Percentiles rank a stretch among this genome's conserved stretches.
These are phyloP conservation scores for Strix aluco DNA, from an alignment of 2,113 vertebrate species.

Conservation along the genomic window DNA sequence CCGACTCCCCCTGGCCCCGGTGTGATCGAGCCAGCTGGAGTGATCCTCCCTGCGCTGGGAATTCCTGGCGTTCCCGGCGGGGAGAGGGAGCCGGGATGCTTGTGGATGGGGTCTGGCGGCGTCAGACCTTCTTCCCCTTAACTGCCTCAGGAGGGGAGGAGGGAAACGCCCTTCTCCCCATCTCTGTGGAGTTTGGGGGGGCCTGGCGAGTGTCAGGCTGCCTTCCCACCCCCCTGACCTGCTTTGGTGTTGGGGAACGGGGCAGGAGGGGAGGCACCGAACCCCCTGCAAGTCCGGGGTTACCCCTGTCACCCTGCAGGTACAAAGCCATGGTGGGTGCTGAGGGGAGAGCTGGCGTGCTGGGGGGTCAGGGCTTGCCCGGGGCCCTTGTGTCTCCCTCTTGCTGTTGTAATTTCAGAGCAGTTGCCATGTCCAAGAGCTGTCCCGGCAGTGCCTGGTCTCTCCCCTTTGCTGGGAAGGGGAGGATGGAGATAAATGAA, in stretches of 20 bases:
- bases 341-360: background rate
- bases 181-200: fast-evolving
- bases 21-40: background rate
- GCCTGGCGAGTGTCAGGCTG: fast-evolving
- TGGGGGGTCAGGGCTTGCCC: background rate
- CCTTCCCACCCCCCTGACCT: background rate
- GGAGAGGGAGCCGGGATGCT: background rate
- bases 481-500: background rate
- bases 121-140: background rate
- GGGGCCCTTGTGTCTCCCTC: background rate
- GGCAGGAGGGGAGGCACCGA: background rate
- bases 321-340: background rate
- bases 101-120: background rate
- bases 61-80: conserved; percentile 9
- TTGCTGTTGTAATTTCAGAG: background rate
- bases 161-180: background rate
- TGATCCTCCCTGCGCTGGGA: background rate
- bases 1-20: background rate
- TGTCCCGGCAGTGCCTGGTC: fast-evolving
- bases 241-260: conserved; percentile 53
- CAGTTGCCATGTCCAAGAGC: fast-evolving
- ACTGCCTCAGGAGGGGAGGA: background rate
- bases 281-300: background rate
- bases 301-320: background rate
- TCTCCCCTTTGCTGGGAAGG: background rate